Conservation (phyloP, 37 sponge, comb jelly and placozoan species). For the Halisarca cf. caerulea region DNA sequence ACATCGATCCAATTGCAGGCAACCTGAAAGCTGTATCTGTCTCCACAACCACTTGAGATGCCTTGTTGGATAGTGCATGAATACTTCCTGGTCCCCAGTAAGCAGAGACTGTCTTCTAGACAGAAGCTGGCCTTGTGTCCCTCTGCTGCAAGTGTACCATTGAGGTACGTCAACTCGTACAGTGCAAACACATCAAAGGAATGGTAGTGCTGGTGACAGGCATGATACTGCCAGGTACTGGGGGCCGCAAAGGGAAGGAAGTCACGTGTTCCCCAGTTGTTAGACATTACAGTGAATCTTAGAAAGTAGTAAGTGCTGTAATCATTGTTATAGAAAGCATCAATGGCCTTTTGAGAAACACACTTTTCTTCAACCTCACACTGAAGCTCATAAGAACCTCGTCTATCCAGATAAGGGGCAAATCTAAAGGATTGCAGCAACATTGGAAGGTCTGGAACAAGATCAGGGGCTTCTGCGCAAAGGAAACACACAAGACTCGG, state of each 20-base stretch:
- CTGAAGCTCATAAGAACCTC: background rate
- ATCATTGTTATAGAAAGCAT: background rate
- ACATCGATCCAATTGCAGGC: constrained; percentile 96
- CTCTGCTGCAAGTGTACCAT: constrained; percentile 67
- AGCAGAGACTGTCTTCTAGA: constrained; percentile 82
- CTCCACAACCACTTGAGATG: constrained; percentile 81
- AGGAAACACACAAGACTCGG: no score
- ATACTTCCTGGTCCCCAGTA: background rate
- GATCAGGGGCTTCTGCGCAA: constrained; percentile 3
- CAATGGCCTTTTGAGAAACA: background rate
- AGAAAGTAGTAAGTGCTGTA: constrained; percentile 34
- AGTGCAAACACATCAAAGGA: constrained; percentile 80
- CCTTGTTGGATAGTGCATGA: constrained; percentile 50
- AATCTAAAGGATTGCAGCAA: background rate
- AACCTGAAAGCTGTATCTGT: constrained; percentile 57
- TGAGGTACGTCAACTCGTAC: constrained; percentile 67
- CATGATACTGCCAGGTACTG: constrained; percentile 70
- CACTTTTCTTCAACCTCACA: constrained; percentile 20
- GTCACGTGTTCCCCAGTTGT: constrained; percentile 59
- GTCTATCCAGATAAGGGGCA: background rate
- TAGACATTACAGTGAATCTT: constrained; percentile 54
- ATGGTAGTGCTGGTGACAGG: constrained; percentile 90
- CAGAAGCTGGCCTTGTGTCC: constrained; percentile 96
- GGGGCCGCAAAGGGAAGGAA: constrained; percentile 44
- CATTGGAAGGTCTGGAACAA: background rate